phyloP scores from a whole-genome alignment of 2,113 vertebrate species.

The Hippocampus guttulatus region DNA sequence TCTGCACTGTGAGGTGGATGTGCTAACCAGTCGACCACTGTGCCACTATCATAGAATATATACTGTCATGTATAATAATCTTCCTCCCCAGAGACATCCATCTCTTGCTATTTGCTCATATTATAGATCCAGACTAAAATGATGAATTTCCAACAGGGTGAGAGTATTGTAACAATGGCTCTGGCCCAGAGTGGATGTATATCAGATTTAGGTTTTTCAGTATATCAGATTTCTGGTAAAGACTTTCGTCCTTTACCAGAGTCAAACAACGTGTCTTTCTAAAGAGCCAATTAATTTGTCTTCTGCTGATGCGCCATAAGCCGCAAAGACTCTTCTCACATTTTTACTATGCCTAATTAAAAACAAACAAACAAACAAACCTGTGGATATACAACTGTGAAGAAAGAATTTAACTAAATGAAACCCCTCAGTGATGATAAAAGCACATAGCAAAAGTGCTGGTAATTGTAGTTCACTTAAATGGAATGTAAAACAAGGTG shows the following conservation, averaged over 20 bases:
- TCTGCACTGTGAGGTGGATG: too few relatives aligned
- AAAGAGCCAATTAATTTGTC: constrained; percentile 7
- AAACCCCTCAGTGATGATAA: constrained; percentile 19
- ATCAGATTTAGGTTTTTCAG: too few relatives aligned
- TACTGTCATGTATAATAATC: too few relatives aligned
- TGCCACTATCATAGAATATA: too few relatives aligned
- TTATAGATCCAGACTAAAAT: constrained; percentile 29
- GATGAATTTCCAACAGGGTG: constrained; percentile 20
- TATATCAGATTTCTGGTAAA: too few relatives aligned
- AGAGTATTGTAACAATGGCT: constrained; percentile 35
- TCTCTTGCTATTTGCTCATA: background rate
- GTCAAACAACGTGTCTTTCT: background rate
- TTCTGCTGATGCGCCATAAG: constrained; percentile 7
- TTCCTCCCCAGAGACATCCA: too few relatives aligned
- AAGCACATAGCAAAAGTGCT: constrained; percentile 31
- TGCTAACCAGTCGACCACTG: too few relatives aligned
- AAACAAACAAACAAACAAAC: constrained; percentile 15
- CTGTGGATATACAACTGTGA: constrained; percentile 3
- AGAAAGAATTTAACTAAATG: constrained; percentile 4
- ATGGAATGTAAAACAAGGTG: constrained; percentile 35
- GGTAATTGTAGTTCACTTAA: constrained; percentile 42
- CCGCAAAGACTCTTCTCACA: background rate
- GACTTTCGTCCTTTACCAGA: background rate
- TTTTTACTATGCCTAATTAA: constrained; percentile 20
- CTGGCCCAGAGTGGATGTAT: constrained; percentile 29